Evolutionary conservation across 2,888 invertebrate genomes (phyloP), one percentile per base, ranked within the genome.

Genomic region (Crepidodera aurea): DNA sequence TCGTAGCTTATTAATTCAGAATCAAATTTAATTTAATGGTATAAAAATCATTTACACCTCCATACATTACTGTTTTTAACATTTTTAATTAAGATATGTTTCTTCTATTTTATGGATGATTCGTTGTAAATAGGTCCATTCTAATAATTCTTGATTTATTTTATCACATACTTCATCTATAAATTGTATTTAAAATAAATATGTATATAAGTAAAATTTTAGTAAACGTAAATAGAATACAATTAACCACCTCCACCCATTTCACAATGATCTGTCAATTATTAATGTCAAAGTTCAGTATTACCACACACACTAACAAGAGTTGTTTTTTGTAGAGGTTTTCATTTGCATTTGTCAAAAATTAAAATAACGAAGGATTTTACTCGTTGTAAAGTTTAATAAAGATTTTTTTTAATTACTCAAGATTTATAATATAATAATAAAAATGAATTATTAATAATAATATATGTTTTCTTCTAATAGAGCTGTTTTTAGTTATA

Each of bases 181-280:
- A 25, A 18, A 46, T 34, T 56, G 15, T 46, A 25, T 27, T 37
- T 22, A 19, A 7, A 46, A 46, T 44, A 42, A 44, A 32, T 25
- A 22, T 25, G 22, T 44, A 22, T 32, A 12, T 55, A 55, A 56
- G 34, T 46, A 46, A 29, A 34, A 37, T 46, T 44, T 34, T 34
- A 56, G 16, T 57, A 39, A 57, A 48, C 48, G 50, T 44, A 57
- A 57, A 57, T 57, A 57, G 2, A 39, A 10, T 57, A 10, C 27
- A 48, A 22, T 57, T 22, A 48, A 48, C 48, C 57, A 48, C 48
- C 48, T 34, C 57, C 57, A 57, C 57, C 57, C 57, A 57, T 57
- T 57, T 57, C 57, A 57, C 57, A 57, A 57, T 22, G 10, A 39
- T 25, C 34, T 44, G 34, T 18, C 44, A 48, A 25, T 16, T 6